These are phyloP conservation scores for Herminia tarsipennalis DNA, from an alignment of 2,888 invertebrate species.

Conservation along the genomic window DNA sequence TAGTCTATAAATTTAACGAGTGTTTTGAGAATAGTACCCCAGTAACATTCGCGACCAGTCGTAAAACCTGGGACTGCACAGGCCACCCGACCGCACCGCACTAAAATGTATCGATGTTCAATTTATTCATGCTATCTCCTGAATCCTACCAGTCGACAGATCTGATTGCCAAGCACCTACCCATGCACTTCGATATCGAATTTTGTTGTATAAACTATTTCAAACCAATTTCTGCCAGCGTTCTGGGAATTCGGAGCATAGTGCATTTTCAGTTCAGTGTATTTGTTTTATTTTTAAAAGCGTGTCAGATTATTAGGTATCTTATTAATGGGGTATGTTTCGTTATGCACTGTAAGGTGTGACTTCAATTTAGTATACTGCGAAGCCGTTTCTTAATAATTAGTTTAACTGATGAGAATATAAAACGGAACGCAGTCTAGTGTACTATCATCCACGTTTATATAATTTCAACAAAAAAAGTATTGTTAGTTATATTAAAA, in stretches of 20 bases:
- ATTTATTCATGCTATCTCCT: conserved; percentile 56
- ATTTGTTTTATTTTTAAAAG: no score
- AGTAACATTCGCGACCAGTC: conserved; percentile 24
- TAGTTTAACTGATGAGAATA: no score
- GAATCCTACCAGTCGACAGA: conserved; percentile 41
- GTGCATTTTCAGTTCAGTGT: no score
- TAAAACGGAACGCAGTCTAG: no score
- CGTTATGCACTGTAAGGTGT: no score
- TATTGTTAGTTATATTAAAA: no score
- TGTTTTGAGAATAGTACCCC: conserved; percentile 21
- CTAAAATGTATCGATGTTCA: conserved; percentile 50
- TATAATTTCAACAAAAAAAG: no score
- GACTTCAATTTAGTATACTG: no score
- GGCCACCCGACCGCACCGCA: conserved; percentile 16
- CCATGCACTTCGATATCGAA: conserved; percentile 18
- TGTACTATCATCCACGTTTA: no score
- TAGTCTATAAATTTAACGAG: neutral
- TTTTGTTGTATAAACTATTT: conserved; percentile 7
- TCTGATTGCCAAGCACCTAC: conserved; percentile 36
- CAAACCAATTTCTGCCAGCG: conserved; percentile 2
- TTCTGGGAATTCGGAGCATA: neutral
- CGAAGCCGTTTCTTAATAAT: no score
- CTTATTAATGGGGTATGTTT: no score
- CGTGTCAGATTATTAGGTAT: no score
- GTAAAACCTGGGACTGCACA: conserved; percentile 34